phyloP scores from a whole-genome alignment of 1,140 invertebrate genomes.

The Drosophila kurseongensis region DNA sequence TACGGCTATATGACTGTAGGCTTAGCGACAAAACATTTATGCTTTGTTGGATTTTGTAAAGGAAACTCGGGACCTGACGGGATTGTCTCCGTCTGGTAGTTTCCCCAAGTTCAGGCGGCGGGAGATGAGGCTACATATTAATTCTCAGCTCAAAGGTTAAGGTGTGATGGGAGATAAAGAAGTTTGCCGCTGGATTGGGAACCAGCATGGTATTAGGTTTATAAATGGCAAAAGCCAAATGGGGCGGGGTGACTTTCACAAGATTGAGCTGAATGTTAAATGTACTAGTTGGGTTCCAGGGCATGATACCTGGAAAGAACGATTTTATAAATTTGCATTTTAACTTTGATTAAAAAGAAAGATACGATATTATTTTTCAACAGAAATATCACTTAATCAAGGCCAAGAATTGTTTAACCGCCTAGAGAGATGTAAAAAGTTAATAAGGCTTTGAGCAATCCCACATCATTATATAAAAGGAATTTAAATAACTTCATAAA shows the following conservation, averaged over 20 bases:
- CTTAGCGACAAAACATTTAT: conserved; percentile 63
- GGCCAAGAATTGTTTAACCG: too few species aligned
- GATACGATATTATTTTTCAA: neutral
- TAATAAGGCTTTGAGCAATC: neutral
- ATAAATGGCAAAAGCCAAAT: conserved; percentile 21
- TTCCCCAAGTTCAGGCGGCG: conserved; percentile 19
- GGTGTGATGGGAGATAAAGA: conserved; percentile 43
- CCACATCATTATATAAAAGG: too few species aligned
- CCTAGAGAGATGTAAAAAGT: neutral
- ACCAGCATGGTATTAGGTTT: conserved; percentile 40
- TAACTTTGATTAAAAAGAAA: conserved; percentile 1
- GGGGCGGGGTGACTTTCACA: neutral
- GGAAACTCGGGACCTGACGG: conserved; percentile 18
- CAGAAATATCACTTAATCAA: neutral
- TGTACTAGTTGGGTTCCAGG: conserved; percentile 1
- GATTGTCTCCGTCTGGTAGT: conserved; percentile 56
- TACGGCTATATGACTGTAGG: conserved; percentile 54
- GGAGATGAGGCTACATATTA: conserved; percentile 38
- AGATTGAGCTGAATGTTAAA: conserved; percentile 15
- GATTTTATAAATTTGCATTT: conserved; percentile 10
- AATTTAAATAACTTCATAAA: too few species aligned
- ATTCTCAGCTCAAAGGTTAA: conserved; percentile 49
- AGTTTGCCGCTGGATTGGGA: conserved; percentile 24
- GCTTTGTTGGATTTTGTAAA: conserved; percentile 58
- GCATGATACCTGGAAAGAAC: conserved; percentile 1